Evolutionary conservation across 2,797 vertebrate genomes (phyloP).

Genomic region (Cygnus olor): DNA sequence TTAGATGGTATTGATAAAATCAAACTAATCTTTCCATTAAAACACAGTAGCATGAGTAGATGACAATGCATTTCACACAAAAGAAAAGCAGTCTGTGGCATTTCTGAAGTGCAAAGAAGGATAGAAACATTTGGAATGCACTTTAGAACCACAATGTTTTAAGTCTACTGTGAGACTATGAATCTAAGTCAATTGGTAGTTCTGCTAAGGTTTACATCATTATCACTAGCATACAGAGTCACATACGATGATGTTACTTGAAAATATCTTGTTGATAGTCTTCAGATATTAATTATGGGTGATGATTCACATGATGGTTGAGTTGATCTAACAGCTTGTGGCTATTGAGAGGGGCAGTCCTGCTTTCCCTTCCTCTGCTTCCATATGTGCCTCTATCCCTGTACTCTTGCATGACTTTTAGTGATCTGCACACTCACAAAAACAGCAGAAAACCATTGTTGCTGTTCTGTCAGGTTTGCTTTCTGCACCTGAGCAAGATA

Average conservation of each 20-base stretch:
- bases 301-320: neutral
- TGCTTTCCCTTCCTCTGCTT: neutral
- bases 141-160: neutral
- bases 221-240: neutral
- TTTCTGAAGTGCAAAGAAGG: neutral
- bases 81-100: neutral
- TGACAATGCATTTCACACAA: neutral
- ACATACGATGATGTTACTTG: neutral
- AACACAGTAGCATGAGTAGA: neutral
- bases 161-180: neutral
- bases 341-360: neutral
- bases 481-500: neutral
- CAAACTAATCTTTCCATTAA: neutral
- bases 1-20: neutral
- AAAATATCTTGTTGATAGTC: neutral
- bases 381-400: neutral
- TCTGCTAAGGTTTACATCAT: neutral
- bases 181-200: neutral
- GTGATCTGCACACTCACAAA: neutral
- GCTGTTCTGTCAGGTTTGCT: neutral
- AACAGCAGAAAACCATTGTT: neutral
- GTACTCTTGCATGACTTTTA: neutral
- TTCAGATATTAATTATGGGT: neutral
- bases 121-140: neutral
- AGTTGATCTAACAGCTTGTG: neutral